Conservation (phyloP, 2,888 invertebrate species). For the Callyntrura sp. region DNA sequence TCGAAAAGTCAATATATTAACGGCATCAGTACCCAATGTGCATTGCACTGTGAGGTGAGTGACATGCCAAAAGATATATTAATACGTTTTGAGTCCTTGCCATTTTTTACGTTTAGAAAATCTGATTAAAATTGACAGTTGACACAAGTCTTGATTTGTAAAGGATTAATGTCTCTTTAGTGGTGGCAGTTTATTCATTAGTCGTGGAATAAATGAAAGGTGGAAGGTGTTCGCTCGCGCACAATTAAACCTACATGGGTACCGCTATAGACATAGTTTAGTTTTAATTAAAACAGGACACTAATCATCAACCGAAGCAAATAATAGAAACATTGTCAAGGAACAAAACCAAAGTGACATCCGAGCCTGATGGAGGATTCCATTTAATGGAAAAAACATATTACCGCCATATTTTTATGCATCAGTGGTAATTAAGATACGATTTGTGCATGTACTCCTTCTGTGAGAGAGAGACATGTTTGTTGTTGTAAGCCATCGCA, state of each 20-base stretch:
- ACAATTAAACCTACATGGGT: neutral
- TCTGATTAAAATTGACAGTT: constrained; percentile 34
- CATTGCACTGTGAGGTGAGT: neutral
- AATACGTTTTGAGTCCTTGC: neutral
- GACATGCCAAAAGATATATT: neutral
- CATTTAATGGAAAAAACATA: neutral
- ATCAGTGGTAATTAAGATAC: constrained; percentile 7
- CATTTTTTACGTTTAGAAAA: constrained; percentile 13
- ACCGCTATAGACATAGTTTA: neutral
- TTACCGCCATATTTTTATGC: neutral
- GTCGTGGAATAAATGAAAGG: constrained; percentile 41
- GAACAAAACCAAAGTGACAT: constrained; percentile 23
- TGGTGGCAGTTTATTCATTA: constrained; percentile 29
- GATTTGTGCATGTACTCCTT: constrained; percentile 14
- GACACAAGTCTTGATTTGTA: constrained; percentile 45
- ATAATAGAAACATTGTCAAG: neutral
- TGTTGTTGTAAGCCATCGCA: neutral
- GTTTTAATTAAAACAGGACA: constrained; percentile 47
- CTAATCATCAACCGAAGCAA: neutral
- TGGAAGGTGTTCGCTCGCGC: neutral
- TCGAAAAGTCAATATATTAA: neutral
- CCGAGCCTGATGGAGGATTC: neutral
- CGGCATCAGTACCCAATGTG: neutral
- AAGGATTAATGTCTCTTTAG: constrained; percentile 25
- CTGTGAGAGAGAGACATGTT: neutral